Evolutionary conservation across 1,140 invertebrate genomes (phyloP).

Genomic region (Oedothorax gibbosus): DNA sequence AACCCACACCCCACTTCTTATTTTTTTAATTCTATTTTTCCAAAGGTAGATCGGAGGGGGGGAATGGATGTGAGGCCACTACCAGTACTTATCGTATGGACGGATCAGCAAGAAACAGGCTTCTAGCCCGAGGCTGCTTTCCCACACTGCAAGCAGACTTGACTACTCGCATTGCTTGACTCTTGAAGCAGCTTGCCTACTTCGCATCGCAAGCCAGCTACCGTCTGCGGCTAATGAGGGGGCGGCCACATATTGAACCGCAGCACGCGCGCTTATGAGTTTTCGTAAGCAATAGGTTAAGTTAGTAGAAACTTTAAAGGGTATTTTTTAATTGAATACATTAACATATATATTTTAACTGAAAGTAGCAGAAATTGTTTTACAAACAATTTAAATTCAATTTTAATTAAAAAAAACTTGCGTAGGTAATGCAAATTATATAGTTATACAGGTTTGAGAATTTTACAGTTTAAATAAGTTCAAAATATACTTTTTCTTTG

Average conservation of each 20-base stretch:
- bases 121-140: constrained; percentile 52
- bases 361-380: too few relatives aligned
- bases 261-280: too few relatives aligned
- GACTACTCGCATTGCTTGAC: constrained; percentile 25
- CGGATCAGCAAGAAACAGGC: constrained; percentile 53
- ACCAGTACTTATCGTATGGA: constrained; percentile 53
- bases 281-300: too few relatives aligned
- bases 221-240: constrained; percentile 30
- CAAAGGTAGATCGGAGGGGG: constrained; percentile 9
- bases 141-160: constrained; percentile 35
- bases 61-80: constrained; percentile 28
- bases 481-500: too few relatives aligned
- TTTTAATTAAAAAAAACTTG: too few relatives aligned
- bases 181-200: constrained; percentile 45
- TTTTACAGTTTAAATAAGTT: too few relatives aligned
- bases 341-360: too few relatives aligned
- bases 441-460: too few relatives aligned
- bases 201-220: constrained; percentile 28
- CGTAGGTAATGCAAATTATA: too few relatives aligned
- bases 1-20: constrained; percentile 47
- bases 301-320: too few relatives aligned
- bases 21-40: constrained; percentile 45
- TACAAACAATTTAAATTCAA: too few relatives aligned
- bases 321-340: too few relatives aligned
- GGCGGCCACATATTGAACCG: constrained; percentile 3